Percentiles rank a stretch among this genome's conserved stretches.
Evolutionary conservation across 1,140 invertebrate species (phyloP).

Genomic region (Dreissena rostriformis): DNA sequence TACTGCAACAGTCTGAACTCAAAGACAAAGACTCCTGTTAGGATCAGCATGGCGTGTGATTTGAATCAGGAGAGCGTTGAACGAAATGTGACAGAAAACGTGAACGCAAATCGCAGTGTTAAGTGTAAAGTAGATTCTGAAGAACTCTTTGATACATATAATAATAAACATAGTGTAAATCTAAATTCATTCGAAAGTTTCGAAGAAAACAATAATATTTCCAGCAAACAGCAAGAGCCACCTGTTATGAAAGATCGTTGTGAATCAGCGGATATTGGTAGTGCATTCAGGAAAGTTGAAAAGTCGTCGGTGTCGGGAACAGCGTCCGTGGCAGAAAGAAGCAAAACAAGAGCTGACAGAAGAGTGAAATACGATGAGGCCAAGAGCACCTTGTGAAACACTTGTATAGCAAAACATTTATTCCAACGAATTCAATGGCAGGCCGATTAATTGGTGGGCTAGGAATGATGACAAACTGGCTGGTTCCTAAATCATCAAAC

Average conservation of each 20-base stretch:
- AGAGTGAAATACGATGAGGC: neutral
- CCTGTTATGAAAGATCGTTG: neutral
- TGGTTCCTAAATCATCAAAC: slow-evolving; percentile 29
- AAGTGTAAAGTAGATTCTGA: slow-evolving; percentile 12
- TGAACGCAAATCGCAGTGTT: neutral
- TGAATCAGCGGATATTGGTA: slow-evolving; percentile 54
- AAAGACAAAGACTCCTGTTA: neutral
- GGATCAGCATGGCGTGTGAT: neutral
- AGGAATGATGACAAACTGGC: slow-evolving; percentile 45
- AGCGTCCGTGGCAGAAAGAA: neutral
- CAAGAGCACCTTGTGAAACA: slow-evolving; percentile 33
- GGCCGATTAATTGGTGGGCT: slow-evolving; percentile 10
- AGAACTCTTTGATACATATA: neutral
- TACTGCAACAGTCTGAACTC: neutral
- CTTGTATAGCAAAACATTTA: slow-evolving; percentile 34
- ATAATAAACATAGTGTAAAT: neutral
- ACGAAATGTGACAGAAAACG: too few species aligned
- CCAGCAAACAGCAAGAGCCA: neutral
- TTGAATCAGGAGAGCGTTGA: neutral
- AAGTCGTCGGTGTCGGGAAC: slow-evolving; percentile 39
- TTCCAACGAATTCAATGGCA: slow-evolving; percentile 9
- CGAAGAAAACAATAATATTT: neutral
- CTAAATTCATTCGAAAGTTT: neutral
- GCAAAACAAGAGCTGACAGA: neutral
- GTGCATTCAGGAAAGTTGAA: slow-evolving; percentile 78